phyloP scores from a whole-genome alignment of 2,797 vertebrate genomes.

The Nyctibius grandis region DNA sequence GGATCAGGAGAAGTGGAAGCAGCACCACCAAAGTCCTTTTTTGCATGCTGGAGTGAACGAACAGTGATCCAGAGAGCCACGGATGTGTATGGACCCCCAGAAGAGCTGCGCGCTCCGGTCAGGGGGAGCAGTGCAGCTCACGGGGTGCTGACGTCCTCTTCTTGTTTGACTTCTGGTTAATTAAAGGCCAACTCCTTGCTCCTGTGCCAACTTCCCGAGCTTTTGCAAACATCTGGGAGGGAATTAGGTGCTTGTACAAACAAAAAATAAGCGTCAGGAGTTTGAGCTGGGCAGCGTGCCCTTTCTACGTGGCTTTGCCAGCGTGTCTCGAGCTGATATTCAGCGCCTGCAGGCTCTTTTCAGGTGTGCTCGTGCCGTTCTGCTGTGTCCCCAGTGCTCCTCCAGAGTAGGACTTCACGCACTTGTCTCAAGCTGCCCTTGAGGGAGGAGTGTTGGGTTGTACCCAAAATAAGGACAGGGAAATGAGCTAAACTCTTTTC shows the following conservation, averaged over 20 bases:
- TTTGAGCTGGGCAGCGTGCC: not conserved
- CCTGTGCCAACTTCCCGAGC: not conserved
- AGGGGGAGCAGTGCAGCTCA: not conserved
- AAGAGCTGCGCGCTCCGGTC: not conserved
- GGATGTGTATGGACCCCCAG: accelerated
- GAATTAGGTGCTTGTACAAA: not conserved
- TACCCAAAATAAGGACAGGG: not conserved
- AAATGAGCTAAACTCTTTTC: not conserved
- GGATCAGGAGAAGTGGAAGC: not conserved
- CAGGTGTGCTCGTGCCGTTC: not conserved
- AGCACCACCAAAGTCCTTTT: not conserved
- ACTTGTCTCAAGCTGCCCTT: not conserved
- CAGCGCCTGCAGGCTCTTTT: not conserved
- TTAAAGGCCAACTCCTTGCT: not conserved
- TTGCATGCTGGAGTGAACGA: accelerated
- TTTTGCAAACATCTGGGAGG: constrained; percentile 15
- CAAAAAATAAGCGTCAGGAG: not conserved
- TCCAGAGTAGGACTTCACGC: not conserved
- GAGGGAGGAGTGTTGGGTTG: not conserved
- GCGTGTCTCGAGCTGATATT: not conserved
- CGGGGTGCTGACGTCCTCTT: not conserved
- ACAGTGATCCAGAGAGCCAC: accelerated
- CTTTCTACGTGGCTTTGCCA: not conserved
- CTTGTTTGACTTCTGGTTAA: not conserved
- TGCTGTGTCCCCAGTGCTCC: not conserved